These are phyloP conservation scores for Apodemia zela DNA, from an alignment of 2,888 invertebrate species.

Conservation along the genomic window DNA sequence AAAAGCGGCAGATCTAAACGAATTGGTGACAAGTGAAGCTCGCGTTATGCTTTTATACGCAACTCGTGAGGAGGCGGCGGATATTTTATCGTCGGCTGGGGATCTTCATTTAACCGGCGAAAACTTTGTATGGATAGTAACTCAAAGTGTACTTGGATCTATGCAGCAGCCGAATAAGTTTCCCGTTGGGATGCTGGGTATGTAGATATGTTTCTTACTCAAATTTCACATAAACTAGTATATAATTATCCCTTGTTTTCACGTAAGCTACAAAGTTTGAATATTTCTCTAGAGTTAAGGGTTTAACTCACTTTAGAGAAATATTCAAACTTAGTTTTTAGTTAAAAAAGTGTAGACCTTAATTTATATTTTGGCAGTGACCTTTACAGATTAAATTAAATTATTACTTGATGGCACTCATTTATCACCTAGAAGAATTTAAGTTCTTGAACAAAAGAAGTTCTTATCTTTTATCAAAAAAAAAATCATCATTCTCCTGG, in stretches of 20 bases:
- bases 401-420: too few species aligned
- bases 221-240: conserved; percentile 11
- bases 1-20: conserved; percentile 86
- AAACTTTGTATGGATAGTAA: conserved; percentile 98
- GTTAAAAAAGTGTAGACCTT: too few species aligned
- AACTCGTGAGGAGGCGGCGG: conserved; percentile 92
- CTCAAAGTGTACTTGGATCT: conserved; percentile 94
- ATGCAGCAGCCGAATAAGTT: conserved; percentile 85
- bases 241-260: not conserved
- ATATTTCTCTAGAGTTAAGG: too few species aligned
- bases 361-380: too few species aligned
- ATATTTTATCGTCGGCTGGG: conserved; percentile 88
- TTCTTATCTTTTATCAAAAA: too few species aligned
- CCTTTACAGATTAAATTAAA: too few species aligned
- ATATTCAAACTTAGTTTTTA: too few species aligned
- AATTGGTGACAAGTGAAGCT: conserved; percentile 93
- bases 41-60: conserved; percentile 96
- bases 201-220: conserved; percentile 40
- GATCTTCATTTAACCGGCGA: conserved; percentile 91
- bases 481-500: too few species aligned
- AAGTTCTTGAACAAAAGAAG: too few species aligned
- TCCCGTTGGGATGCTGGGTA: conserved; percentile 95
- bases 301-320: too few species aligned
- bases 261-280: too few species aligned
- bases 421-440: too few species aligned